These are phyloP conservation scores for Coptodon bakossiorum DNA, from an alignment of 2,113 vertebrate genomes.

Conservation along the genomic window DNA sequence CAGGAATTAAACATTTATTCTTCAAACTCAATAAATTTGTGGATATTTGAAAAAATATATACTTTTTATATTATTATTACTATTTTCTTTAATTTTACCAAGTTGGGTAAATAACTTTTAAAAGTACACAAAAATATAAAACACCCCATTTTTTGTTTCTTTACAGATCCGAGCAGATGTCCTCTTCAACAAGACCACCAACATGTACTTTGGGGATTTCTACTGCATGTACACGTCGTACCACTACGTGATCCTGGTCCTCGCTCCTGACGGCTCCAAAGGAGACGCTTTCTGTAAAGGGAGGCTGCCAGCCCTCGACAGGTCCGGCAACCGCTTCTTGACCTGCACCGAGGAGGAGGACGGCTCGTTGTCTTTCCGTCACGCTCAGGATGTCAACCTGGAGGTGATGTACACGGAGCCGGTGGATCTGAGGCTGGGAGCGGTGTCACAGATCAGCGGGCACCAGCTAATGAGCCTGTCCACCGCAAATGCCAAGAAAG, in stretches of 20 bases:
- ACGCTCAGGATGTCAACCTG: slow-evolving; percentile 92
- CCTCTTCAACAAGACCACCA: slow-evolving; percentile 90
- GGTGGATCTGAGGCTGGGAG: slow-evolving; percentile 83
- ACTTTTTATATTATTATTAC: not conserved
- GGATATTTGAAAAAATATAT: not conserved
- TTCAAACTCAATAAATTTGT: not conserved
- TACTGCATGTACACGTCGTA: slow-evolving; percentile 99
- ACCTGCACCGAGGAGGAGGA: slow-evolving; percentile 74
- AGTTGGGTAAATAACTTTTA: not conserved
- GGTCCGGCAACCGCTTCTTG: slow-evolving; percentile 86
- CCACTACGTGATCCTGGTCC: slow-evolving; percentile 90
- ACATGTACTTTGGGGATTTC: slow-evolving; percentile 94
- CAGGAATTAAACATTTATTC: not conserved
- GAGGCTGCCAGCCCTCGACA: slow-evolving; percentile 84
- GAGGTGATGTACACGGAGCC: slow-evolving; percentile 95
- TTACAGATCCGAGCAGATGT: slow-evolving; percentile 71
- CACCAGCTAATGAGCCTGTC: slow-evolving; percentile 94
- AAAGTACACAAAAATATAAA: not conserved
- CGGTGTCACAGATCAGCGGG: slow-evolving; percentile 85
- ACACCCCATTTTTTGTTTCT: not conserved
- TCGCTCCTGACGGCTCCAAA: slow-evolving; percentile 82
- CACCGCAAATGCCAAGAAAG: slow-evolving; percentile 94
- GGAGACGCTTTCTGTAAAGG: slow-evolving; percentile 91
- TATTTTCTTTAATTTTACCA: not conserved
- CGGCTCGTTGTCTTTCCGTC: slow-evolving; percentile 80